Base-by-base conservation (phyloP, 2,888 invertebrate genomes). In the Coronaproctus castanopsis region DNA sequence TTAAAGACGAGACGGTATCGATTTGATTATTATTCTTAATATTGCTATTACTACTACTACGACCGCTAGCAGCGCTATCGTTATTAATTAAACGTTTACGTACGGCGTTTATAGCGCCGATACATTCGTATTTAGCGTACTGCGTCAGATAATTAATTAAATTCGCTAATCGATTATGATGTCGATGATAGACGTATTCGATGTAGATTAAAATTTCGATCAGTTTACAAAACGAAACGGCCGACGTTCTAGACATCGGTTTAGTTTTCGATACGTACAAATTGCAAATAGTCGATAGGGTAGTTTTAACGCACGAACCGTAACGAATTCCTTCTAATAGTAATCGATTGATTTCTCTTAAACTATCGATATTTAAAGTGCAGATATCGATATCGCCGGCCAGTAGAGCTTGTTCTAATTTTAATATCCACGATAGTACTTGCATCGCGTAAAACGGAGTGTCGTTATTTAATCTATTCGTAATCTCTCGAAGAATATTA, bases 121-220 rank as follows among this genome's bases (percentile, higher is more conserved):
- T 20, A 24, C 59, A 59, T 19, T 56, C 55, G n/a, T 59, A 51
- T 5, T 55, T 23, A 5, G 24, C 20, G 72, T 89, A 85, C 68
- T 92, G 91, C 19, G 83, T 72, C 54, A 88, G 80, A 71, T 88
- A 82, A 66, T 82, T 80, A 58, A 84, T 76, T 14, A 85, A 80
- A 67, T 83, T 82, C 21, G 83, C 78, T 57, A 92, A 78, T 64
- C 80, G 76, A 63, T 82, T 76, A 55, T 80, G 77, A 69, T 87
- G 79, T 50, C 81, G 75, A 58, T 79, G 77, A 66, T 87, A 83
- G 18, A 79, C 79, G 64, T 80, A 77, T 68, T 84, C 81, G 63
- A 92, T 76, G 24, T 82, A 78, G 73, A 89, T 88, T 49, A 91
- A 72, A 62, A 87, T 76, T 71, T 92, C 89, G 59, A 89, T 77